These are phyloP conservation scores for Marasmarcha lunaedactyla DNA, from an alignment of 2,888 invertebrate species.

Conservation along the genomic window DNA sequence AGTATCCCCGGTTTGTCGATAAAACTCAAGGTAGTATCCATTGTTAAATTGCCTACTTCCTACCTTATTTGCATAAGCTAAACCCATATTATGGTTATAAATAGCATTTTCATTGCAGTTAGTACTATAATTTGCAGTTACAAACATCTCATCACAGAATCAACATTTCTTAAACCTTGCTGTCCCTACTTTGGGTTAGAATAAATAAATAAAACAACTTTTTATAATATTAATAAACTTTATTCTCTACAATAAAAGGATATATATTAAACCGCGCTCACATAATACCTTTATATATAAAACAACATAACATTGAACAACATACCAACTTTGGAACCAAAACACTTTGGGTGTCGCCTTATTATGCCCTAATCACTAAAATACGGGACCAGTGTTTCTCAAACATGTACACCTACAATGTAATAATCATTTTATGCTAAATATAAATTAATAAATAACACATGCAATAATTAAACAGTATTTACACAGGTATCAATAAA, in stretches of 20 bases:
- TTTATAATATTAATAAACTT: constrained; percentile 62
- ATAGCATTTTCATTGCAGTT: too few species aligned
- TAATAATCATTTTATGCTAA: constrained; percentile 3
- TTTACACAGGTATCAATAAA: constrained; percentile 21
- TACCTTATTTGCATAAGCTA: too few species aligned
- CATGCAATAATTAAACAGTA: constrained; percentile 23
- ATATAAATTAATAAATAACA: constrained; percentile 6
- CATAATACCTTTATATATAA: constrained; percentile 13
- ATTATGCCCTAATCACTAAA: constrained; percentile 52
- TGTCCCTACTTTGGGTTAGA: too few species aligned
- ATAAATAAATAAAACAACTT: constrained; percentile 23
- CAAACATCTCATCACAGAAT: too few species aligned
- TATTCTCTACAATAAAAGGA: constrained; percentile 65
- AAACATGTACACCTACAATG: constrained; percentile 24
- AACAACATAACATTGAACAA: constrained; percentile 65
- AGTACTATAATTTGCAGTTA: too few species aligned
- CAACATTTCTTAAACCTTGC: too few species aligned
- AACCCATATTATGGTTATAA: too few species aligned
- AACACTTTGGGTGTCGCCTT: constrained; percentile 62
- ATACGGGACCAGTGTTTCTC: constrained; percentile 64
- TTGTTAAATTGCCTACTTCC: too few species aligned
- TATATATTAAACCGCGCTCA: constrained; percentile 51
- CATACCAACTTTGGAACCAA: constrained; percentile 58
- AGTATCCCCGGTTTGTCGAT: too few species aligned
- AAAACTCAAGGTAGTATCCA: too few species aligned